Conservation (phyloP, 2,797 vertebrate genomes). For the Enteromius radiatus region DNA sequence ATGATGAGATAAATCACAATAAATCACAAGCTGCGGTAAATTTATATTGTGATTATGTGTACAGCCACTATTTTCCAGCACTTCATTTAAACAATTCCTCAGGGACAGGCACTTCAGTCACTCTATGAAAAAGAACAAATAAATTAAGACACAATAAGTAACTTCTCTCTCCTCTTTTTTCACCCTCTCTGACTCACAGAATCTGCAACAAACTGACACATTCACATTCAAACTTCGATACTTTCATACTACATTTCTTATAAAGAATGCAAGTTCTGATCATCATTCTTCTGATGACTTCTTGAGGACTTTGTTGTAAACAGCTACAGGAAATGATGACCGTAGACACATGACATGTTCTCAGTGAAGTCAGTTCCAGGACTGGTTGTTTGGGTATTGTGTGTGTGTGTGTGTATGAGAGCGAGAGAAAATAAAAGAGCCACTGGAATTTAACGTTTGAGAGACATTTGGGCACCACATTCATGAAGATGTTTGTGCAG, state of each 20-base stretch:
- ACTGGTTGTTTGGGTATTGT: constrained; percentile 23
- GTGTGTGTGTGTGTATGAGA: constrained; percentile 8
- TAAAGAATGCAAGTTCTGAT: constrained; percentile 14
- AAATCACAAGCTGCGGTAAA: no score
- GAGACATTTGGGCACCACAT: constrained; percentile 47
- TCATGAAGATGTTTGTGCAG: constrained; percentile 28
- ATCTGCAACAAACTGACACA: not conserved
- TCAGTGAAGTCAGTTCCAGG: constrained; percentile 42
- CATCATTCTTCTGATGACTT: constrained; percentile 24
- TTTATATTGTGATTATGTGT: constrained; percentile 13
- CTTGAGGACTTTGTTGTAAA: constrained; percentile 65
- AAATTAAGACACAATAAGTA: not conserved
- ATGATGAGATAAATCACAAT: not conserved
- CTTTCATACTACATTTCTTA: not conserved
- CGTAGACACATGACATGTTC: constrained; percentile 34
- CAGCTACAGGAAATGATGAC: constrained; percentile 74
- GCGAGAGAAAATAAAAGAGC: constrained; percentile 5
- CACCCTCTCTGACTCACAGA: not conserved
- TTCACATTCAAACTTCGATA: not conserved
- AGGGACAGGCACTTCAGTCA: constrained; percentile 35
- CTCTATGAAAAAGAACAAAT: not conserved
- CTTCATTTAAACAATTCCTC: constrained; percentile 41
- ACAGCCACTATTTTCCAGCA: constrained; percentile 41
- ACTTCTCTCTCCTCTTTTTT: not conserved
- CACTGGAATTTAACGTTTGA: constrained; percentile 38